A percentile compares a stretch with the other conserved stretches of the same genome.
Conservation (phyloP, 2,113 vertebrate genomes). For the Heteronetta atricapilla region DNA sequence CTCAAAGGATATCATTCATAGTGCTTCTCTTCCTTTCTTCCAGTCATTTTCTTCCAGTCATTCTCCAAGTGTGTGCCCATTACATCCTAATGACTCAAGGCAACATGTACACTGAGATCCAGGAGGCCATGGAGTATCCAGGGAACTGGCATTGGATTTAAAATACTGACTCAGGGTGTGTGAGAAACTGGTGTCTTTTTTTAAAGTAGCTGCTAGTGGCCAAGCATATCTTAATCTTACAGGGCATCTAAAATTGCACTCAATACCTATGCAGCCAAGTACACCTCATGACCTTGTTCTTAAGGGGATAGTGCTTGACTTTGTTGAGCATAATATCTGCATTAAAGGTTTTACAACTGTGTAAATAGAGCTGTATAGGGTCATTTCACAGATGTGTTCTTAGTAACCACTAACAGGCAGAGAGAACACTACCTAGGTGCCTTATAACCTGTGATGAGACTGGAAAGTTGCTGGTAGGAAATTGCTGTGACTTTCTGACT, state of each 20-base stretch:
- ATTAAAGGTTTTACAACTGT: neutral
- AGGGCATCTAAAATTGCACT: neutral
- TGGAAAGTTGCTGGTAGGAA: neutral
- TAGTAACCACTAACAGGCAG: neutral
- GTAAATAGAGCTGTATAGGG: neutral
- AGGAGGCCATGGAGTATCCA: neutral
- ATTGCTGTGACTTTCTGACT: neutral
- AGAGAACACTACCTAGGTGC: neutral
- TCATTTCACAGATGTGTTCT: neutral
- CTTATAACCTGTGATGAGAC: neutral
- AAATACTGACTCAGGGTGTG: neutral
- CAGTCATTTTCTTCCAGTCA: too few species aligned
- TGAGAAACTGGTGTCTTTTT: neutral
- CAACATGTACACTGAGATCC: neutral
- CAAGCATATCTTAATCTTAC: neutral
- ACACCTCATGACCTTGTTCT: neutral
- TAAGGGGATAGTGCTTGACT: neutral
- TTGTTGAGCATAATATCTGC: neutral
- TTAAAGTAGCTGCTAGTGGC: neutral
- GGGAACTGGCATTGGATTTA: neutral
- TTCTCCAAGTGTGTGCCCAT: neutral
- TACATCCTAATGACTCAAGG: neutral
- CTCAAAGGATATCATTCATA: accelerated
- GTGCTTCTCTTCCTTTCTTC: neutral
- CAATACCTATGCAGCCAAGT: neutral